Evolutionary conservation across 2,113 vertebrate species (phyloP).

Genomic region (Glaucomys volans): DNA sequence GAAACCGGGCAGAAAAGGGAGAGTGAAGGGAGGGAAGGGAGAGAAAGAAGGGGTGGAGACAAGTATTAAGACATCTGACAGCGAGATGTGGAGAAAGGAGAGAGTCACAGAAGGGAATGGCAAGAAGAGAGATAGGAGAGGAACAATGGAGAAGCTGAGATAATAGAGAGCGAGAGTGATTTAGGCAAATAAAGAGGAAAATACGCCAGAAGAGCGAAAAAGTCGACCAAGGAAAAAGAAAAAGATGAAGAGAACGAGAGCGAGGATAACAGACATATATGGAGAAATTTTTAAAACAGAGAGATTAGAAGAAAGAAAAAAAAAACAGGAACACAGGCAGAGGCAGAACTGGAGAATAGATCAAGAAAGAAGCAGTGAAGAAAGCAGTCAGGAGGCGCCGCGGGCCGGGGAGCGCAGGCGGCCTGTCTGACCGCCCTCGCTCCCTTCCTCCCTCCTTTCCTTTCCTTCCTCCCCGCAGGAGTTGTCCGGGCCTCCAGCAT

Average conservation of each 20-base stretch:
- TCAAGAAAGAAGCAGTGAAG: too few relatives aligned
- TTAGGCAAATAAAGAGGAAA: neutral
- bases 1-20: neutral
- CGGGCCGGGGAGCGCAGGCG: neutral
- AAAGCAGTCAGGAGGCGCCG: neutral
- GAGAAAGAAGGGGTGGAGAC: fast-evolving
- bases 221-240: neutral
- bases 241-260: neutral
- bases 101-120: neutral
- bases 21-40: neutral
- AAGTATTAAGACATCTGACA: neutral
- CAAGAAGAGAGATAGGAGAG: neutral
- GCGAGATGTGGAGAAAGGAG: neutral
- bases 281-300: neutral
- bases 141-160: neutral
- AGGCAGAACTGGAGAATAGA: neutral
- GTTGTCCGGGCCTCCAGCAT: constrained; percentile 97
- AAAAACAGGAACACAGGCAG: neutral
- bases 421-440: neutral
- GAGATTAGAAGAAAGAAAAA: neutral
- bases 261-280: neutral
- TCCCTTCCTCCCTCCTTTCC: neutral
- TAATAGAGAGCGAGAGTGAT: neutral
- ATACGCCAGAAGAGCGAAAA: neutral
- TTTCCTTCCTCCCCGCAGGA: constrained; percentile 83